Evolutionary conservation across 2,888 invertebrate genomes (phyloP).

Genomic region (Chrysolina haemoptera): DNA sequence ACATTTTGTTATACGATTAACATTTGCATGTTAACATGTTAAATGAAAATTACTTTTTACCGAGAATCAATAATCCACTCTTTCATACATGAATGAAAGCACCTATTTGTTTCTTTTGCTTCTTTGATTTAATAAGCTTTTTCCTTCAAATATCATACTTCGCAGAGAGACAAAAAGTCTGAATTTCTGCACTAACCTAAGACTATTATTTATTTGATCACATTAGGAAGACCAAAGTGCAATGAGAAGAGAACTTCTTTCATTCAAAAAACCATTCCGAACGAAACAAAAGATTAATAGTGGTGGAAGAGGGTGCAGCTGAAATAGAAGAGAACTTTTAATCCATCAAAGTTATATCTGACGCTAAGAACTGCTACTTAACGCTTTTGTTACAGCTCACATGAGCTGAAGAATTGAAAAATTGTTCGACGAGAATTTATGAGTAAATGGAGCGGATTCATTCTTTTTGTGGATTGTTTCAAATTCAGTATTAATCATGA

Average conservation of each 20-base stretch:
- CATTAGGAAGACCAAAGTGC: constrained; percentile 36
- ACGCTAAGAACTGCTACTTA: constrained; percentile 43
- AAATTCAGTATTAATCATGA: not conserved
- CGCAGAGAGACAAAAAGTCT: not conserved
- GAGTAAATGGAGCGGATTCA: not conserved
- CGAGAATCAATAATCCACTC: too few relatives aligned
- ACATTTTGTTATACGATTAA: too few relatives aligned
- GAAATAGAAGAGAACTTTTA: constrained; percentile 40
- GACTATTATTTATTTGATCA: constrained; percentile 31
- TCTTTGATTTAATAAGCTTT: too few relatives aligned
- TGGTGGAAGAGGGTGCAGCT: constrained; percentile 22
- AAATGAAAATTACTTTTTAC: too few relatives aligned
- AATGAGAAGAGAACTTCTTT: constrained; percentile 36
- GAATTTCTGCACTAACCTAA: constrained; percentile 3
- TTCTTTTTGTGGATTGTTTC: not conserved
- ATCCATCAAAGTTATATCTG: constrained; percentile 45
- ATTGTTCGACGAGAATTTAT: constrained; percentile 41
- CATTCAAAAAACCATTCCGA: constrained; percentile 37
- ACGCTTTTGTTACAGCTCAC: constrained; percentile 41
- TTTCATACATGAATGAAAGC: too few relatives aligned
- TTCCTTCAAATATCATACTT: not conserved
- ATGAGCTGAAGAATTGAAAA: constrained; percentile 40
- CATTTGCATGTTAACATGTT: too few relatives aligned
- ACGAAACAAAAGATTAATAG: constrained; percentile 41
- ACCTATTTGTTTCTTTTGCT: too few relatives aligned